Conservation (phyloP, 2,888 invertebrate species). For the Troides aeacus region DNA sequence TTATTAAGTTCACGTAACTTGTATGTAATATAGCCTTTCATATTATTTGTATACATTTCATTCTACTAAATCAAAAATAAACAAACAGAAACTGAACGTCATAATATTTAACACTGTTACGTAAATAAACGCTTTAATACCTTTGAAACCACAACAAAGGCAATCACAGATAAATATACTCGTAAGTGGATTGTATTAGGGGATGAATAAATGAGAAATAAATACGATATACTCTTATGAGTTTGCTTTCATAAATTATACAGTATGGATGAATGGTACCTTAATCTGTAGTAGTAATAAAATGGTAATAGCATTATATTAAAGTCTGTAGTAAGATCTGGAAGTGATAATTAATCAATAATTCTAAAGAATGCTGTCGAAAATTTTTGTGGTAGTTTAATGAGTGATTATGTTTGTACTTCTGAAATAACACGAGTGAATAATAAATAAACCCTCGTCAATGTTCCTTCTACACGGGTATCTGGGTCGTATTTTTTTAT, state of each 20-base stretch:
- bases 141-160: conserved; percentile 8
- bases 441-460: too few species aligned
- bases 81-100: background rate
- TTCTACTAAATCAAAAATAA: background rate
- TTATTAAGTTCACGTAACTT: background rate
- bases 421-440: too few species aligned
- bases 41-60: background rate
- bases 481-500: too few species aligned
- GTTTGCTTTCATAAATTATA: too few species aligned
- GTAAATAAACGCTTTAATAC: conserved; percentile 10
- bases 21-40: background rate
- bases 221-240: too few species aligned
- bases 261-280: too few species aligned
- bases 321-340: background rate
- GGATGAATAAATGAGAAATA: background rate
- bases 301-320: too few species aligned
- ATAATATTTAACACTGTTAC: conserved; percentile 4
- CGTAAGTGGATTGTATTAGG: background rate
- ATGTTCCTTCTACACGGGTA: too few species aligned
- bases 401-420: too few species aligned
- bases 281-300: too few species aligned
- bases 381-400: background rate
- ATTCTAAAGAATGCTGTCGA: background rate
- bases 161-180: conserved; percentile 3
- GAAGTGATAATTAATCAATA: background rate